Conservation (phyloP, 2,113 vertebrate species). For the Leucosticte australis region DNA sequence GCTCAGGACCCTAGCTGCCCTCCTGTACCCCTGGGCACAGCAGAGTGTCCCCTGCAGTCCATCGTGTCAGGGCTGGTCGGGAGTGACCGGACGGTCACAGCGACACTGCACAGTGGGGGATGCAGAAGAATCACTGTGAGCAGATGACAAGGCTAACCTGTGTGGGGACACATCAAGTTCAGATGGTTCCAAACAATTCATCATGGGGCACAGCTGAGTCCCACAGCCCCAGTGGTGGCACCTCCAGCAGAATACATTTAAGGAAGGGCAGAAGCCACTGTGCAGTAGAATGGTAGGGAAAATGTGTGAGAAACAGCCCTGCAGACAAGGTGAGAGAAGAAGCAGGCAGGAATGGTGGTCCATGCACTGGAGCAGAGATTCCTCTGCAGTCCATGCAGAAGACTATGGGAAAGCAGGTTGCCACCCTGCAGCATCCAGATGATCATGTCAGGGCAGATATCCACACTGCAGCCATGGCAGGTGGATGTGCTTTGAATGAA, state of each 20-base stretch:
- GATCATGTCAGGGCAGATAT: background rate
- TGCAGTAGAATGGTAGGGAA: background rate
- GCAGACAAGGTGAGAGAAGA: background rate
- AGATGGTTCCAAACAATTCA: background rate
- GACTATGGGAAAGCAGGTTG: background rate
- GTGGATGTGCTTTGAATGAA: background rate
- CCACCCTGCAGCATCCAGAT: background rate
- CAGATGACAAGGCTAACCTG: background rate
- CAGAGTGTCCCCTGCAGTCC: too few species aligned
- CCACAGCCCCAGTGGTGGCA: accelerated
- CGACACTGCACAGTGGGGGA: background rate
- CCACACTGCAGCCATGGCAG: background rate
- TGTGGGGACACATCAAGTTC: background rate
- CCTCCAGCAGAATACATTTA: background rate
- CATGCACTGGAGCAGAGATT: background rate
- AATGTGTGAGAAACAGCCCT: background rate
- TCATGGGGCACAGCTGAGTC: accelerated
- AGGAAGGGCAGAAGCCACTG: background rate
- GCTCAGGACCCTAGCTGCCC: too few species aligned
- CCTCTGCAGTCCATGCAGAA: background rate
- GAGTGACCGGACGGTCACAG: too few species aligned
- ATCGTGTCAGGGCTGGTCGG: too few species aligned
- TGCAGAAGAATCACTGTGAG: background rate
- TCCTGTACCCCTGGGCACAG: too few species aligned
- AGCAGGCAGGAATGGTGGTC: background rate